phyloP scores from a whole-genome alignment of 2,113 vertebrate genomes.

The Rhinolophus ferrumequinum region DNA sequence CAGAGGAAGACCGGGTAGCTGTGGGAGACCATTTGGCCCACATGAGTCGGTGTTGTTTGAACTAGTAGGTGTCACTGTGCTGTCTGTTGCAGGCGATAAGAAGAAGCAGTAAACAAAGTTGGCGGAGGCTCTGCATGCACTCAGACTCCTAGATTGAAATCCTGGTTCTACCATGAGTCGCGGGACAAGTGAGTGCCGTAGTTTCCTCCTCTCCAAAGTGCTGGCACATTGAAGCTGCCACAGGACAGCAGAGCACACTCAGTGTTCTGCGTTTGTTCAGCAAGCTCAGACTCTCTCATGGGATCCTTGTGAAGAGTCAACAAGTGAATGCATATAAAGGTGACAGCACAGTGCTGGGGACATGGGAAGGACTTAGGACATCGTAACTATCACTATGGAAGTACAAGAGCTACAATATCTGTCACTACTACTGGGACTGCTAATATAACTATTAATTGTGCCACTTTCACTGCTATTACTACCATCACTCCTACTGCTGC shows the following conservation, averaged over 20 bases:
- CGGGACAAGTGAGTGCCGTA: neutral
- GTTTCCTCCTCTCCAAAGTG: neutral
- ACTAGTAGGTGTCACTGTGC: neutral
- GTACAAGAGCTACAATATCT: neutral
- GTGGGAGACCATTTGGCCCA: rapidly evolving
- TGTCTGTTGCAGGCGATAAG: too few species aligned
- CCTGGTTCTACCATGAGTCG: neutral
- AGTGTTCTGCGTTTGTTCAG: neutral
- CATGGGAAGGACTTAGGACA: rapidly evolving
- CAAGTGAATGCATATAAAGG: neutral
- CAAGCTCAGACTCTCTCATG: neutral
- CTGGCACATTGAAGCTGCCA: neutral
- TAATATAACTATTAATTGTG: neutral
- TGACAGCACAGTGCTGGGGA: neutral
- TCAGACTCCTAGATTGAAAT: neutral
- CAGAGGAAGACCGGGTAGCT: neutral
- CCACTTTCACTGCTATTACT: neutral
- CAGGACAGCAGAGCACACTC: neutral
- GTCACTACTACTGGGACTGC: neutral
- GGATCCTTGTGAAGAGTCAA: neutral
- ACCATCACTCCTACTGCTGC: neutral
- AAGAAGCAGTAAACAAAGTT: neutral
- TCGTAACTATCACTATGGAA: neutral
- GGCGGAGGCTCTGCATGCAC: neutral
- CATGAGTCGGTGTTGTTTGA: rapidly evolving